phyloP scores from a whole-genome alignment of 2,888 invertebrate species.

The Pollenia amentaria region DNA sequence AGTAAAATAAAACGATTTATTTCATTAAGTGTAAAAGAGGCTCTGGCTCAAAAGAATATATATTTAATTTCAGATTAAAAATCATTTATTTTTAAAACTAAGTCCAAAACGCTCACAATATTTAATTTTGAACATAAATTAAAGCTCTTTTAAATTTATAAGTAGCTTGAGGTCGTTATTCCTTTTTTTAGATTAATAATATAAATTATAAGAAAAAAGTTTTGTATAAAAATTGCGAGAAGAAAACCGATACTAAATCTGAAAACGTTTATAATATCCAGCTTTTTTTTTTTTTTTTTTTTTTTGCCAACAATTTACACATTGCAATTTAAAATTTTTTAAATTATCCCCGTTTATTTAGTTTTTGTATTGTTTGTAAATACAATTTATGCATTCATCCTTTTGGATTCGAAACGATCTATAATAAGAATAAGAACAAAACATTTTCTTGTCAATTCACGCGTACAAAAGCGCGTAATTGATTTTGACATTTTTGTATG shows the following conservation, averaged over 20 bases:
- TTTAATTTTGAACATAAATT: constrained; percentile 25
- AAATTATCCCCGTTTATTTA: constrained; percentile 72
- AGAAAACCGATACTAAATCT: constrained; percentile 4
- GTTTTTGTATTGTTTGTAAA: constrained; percentile 25
- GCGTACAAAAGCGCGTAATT: constrained; percentile 78
- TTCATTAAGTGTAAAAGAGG: too few relatives aligned
- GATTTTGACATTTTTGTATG: constrained; percentile 79
- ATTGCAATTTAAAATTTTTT: constrained; percentile 77
- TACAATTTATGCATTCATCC: constrained; percentile 68
- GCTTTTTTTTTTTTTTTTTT: constrained; percentile 6
- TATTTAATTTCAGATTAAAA: not conserved
- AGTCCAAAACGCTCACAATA: not conserved
- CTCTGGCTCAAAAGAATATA: not conserved
- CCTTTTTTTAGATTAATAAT: constrained; percentile 1
- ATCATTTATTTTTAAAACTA: not conserved
- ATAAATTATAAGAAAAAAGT: not conserved
- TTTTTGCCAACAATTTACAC: constrained; percentile 74
- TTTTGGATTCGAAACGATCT: constrained; percentile 56
- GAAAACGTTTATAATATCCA: constrained; percentile 53
- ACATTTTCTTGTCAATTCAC: constrained; percentile 77
- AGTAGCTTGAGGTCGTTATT: not conserved
- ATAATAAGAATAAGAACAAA: constrained; percentile 71
- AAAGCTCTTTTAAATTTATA: not conserved
- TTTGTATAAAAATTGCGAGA: not conserved
- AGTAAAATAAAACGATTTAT: too few relatives aligned